Percentiles rank a stretch among this genome's conserved stretches.
phyloP scores from a whole-genome alignment of 2,797 vertebrate genomes.

The Eutrigla gurnardus region DNA sequence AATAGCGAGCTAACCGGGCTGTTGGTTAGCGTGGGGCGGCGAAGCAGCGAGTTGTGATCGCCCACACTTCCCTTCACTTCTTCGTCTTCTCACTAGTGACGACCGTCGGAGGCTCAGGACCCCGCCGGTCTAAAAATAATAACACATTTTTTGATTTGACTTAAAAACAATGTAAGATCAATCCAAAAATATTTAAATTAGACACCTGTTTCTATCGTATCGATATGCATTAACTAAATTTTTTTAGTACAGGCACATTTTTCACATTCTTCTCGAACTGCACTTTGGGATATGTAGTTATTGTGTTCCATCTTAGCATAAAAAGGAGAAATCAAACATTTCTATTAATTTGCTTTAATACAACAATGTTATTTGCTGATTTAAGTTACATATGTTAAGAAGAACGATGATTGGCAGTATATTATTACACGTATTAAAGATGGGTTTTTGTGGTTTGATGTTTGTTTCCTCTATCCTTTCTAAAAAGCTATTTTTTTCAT shows the following conservation, averaged over 20 bases:
- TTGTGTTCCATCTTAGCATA: neutral
- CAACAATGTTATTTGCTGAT: neutral
- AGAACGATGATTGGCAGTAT: neutral
- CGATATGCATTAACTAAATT: no score
- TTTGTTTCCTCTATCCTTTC: neutral
- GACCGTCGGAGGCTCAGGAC: constrained; percentile 63
- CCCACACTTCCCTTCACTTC: constrained; percentile 76
- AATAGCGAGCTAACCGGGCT: no score
- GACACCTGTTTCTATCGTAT: no score
- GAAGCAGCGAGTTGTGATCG: neutral
- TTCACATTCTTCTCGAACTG: constrained; percentile 1
- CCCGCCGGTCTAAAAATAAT: constrained; percentile 62
- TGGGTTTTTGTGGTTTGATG: neutral
- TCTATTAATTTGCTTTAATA: neutral
- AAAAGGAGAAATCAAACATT: neutral
- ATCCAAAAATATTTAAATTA: no score
- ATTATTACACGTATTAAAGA: neutral
- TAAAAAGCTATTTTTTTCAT: no score
- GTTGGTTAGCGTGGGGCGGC: accelerated
- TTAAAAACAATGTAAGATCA: accelerated
- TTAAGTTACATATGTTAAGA: neutral
- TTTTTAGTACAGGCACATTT: constrained; percentile 42
- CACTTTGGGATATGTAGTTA: constrained; percentile 73
- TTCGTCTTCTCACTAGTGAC: constrained; percentile 7
- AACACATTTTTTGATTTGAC: neutral